Percentiles rank a stretch among this genome's conserved stretches.
Conservation (phyloP, 1,140 invertebrate species). For the Chymomyza costata region DNA sequence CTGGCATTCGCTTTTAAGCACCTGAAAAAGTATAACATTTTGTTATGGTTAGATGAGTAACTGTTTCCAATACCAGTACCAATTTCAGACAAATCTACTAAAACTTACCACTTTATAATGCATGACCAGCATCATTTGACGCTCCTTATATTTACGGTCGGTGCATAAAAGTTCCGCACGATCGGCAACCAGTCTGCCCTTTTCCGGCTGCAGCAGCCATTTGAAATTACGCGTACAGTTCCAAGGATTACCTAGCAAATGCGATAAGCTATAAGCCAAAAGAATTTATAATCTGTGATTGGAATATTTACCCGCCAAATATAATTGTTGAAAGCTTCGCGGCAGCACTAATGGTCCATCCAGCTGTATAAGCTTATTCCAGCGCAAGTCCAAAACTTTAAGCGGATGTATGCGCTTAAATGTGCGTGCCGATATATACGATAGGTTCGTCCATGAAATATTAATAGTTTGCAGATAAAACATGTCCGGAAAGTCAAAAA, state of each 20-base stretch:
- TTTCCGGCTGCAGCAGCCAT: slow-evolving; percentile 76
- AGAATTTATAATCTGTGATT: neutral
- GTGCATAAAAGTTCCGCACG: slow-evolving; percentile 76
- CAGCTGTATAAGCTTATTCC: slow-evolving; percentile 75
- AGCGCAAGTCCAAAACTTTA: slow-evolving; percentile 75
- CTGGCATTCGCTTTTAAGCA: slow-evolving; percentile 47
- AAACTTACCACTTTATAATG: slow-evolving; percentile 77
- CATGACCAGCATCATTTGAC: slow-evolving; percentile 77
- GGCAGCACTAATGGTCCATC: slow-evolving; percentile 66
- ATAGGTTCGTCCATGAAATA: slow-evolving; percentile 75
- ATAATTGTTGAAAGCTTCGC: slow-evolving; percentile 66
- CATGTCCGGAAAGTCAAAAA: slow-evolving; percentile 69
- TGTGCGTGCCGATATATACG: slow-evolving; percentile 55
- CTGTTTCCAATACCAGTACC: too few relatives aligned
- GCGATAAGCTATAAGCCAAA: slow-evolving; percentile 4
- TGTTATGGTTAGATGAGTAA: too few relatives aligned
- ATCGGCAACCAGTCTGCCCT: slow-evolving; percentile 76
- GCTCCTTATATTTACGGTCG: slow-evolving; percentile 75
- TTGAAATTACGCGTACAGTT: slow-evolving; percentile 78
- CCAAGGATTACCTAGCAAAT: slow-evolving; percentile 77
- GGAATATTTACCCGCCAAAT: slow-evolving; percentile 69
- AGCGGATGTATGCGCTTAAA: slow-evolving; percentile 73
- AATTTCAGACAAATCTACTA: neutral
- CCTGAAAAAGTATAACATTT: slow-evolving; percentile 23
- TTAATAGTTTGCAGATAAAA: slow-evolving; percentile 74